phyloP scores from a whole-genome alignment of 2,797 vertebrate genomes.

The Myotis myotis region DNA sequence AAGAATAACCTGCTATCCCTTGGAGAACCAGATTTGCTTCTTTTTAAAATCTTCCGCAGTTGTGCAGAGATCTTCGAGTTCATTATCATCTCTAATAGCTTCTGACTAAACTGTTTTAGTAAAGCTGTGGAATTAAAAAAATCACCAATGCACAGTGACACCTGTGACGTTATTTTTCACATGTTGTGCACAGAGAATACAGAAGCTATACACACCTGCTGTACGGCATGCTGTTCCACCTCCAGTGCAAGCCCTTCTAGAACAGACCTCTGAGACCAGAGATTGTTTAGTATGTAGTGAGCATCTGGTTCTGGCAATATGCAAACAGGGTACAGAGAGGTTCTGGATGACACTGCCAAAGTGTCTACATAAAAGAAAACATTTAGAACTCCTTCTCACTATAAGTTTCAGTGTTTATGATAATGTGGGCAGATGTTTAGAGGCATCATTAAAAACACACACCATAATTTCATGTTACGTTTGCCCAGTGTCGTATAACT shows the following conservation, averaged over 20 bases:
- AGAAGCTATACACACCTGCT: slow-evolving; percentile 57
- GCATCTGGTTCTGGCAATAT: neutral
- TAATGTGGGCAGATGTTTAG: neutral
- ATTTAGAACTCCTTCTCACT: neutral
- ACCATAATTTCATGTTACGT: neutral
- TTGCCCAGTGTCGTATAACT: neutral
- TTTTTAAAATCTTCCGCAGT: neutral
- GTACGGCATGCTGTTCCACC: rapidly evolving
- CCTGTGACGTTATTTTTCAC: slow-evolving; percentile 77
- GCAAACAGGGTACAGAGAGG: neutral
- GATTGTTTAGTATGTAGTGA: no score
- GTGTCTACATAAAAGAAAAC: neutral
- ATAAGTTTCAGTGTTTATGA: neutral
- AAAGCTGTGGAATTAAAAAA: slow-evolving; percentile 77
- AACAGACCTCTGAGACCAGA: neutral
- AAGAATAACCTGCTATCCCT: neutral
- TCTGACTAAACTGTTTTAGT: slow-evolving; percentile 81
- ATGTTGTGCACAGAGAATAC: slow-evolving; percentile 60
- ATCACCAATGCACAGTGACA: slow-evolving; percentile 68
- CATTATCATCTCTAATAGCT: slow-evolving; percentile 83
- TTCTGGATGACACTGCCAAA: neutral
- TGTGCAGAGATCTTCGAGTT: slow-evolving; percentile 76
- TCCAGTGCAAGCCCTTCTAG: neutral
- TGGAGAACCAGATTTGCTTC: neutral
- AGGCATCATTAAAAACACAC: neutral